Base-by-base conservation (phyloP, 2,888 invertebrate genomes). In the Opisthograptis luteolata region DNA sequence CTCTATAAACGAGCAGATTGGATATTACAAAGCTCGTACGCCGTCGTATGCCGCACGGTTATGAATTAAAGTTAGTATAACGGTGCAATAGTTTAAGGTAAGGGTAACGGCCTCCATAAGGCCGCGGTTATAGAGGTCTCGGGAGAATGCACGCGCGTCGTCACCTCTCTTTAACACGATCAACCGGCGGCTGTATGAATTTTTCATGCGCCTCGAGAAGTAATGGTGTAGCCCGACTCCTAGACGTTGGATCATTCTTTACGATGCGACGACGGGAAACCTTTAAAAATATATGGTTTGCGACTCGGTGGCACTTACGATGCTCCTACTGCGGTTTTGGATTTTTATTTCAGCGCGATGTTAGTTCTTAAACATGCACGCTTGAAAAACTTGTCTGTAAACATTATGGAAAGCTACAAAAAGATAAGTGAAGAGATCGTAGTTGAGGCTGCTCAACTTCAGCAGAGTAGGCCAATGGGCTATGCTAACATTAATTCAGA, bases 231-330 rank as follows among this genome's bases (percentile, higher is more conserved):
- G 80, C 81, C 65, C 67, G 78, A 84, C n/a, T n/a, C n/a, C n/a
- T n/a, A n/a, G 82, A 84, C 84, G 73, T 62, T 70, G 86, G 82
- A 87, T 89, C 89, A 89, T 88, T 89, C 87, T 90, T 90, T 89
- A 89, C 86, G 88, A 87, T 77, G 74, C 78, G 84, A 87, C 85
- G 84, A 82, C 82, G 69, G 51, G 75, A 76, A 70, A 73, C 79
- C 76, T 81, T 82, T 82, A 81, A 84, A 81, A 81, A 82, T 82
- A 84, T 84, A 84, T 72, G 71, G 70, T 75, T 74, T 76, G 73
- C 76, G 32, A 53, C 48, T 53, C 30, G 31, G 43, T 36, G 31
- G 25, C 45, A 46, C 43, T 44, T 15, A 27, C 31, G 37, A 40
- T 36, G 46, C 45, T 39, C 50, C 32, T 42, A 46, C 49, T 60